Evolutionary conservation across 1,140 invertebrate species (phyloP), one percentile per base, ranked within the genome.

Genomic region (Drosophila bocqueti): DNA sequence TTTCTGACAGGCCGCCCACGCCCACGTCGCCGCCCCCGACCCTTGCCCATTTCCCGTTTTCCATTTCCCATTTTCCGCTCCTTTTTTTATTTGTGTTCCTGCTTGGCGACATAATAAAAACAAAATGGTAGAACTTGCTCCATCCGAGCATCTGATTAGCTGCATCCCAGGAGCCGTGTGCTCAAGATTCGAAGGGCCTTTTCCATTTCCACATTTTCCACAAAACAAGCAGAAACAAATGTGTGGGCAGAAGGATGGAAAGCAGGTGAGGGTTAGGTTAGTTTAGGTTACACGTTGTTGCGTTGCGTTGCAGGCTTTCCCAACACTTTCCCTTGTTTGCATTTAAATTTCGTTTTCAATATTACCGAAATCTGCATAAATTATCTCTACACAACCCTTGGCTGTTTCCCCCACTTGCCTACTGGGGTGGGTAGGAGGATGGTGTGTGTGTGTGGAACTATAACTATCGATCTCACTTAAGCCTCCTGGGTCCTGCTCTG

Each of bases 381-480:
- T 87, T 87, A 87, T 83, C 76, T 52, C 34, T 26, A 40, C 54
- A 57, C 54, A 57, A 57, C 54, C 26, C 75, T 72, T 47, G 81
- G 62, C 68, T 71, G 61, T 42, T 61, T 64, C 63, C 59, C 72
- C 76, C 47, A 62, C 52, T 52, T 34, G 31, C 29, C 52, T 18
- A 46, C 13, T 61, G 18, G 29, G 26, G 16, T 29, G 6, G 6
- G 29, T 24, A 24, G 24, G 15, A 1, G 34, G 3, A 47, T 8
- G 13, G 18, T 49, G 46, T 47, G 38, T 21, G 21, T 67, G 49
- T 64, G 46, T 50, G 58, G 47, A 77, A 64, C 75, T 82, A 79
- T 78, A 86, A 86, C 83, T 86, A 86, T 86, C 83, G 83, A 86
- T 86, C 83, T 86, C 83, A 86, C 79, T 87, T 86, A 82, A 86